Evolutionary conservation across 2,113 vertebrate species (phyloP), one percentile per base, ranked within the genome.

Genomic region (Thoracochromis brauschi): DNA sequence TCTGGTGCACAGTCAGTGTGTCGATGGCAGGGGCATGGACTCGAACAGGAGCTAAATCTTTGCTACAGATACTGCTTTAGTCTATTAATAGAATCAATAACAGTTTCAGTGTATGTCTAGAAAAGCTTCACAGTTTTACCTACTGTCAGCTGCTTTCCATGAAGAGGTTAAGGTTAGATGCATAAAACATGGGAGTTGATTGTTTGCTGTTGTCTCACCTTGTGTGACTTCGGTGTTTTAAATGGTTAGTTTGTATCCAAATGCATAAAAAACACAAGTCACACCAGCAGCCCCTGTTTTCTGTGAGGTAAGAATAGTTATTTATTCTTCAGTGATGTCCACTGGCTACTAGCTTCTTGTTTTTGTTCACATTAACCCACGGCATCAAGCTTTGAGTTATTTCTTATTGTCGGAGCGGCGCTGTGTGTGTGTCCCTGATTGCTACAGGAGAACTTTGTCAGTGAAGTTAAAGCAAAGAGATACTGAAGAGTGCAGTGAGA

Each of bases 91-190:
- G 26, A 51, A 78, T 51, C 10, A 33, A 13, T 51, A 13, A 33
- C 45, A n/a, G 45, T 78, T 51, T 31, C 29, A 13, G 3, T 51
- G 73, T 19, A 78, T 31, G 8, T 19, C 26, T 49, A 51, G 45
- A 78, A 78, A 51, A 33, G 47, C 10, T 12, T 75, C 24, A 13
- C 71, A 11, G 42, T 47, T 4, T 47, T 17, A 3, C 40, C 40
- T 29, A 0, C 14, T 2, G 40, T 0, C 71, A 75, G 24, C 68
- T 73, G 38, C 21, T 73, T 0, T 21, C 19, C 8, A 47, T 47
- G 24, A 75, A 75, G 24, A 75, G 24, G 24, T 17, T 45, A 29
- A 17, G 40, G 40, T 49, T 78, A 49, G 47, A 31, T n/a, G 31
- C 45, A 51, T 31, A 51, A 78, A 49, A 49, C 26, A 49, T 13